Conservation (phyloP, 1,140 invertebrate species). For the Harpegnathos saltator region DNA sequence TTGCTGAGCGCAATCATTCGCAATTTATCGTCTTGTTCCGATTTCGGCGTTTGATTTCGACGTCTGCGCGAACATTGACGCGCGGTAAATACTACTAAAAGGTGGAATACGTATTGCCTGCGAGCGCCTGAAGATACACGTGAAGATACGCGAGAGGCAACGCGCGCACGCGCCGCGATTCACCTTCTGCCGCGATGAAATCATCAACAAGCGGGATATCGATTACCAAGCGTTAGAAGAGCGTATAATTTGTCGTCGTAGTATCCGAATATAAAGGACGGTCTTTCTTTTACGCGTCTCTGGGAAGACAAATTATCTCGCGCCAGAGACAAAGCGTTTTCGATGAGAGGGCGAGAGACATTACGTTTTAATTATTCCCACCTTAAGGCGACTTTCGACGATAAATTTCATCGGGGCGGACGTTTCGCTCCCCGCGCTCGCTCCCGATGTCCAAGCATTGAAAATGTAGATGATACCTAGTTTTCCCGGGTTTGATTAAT, state of each 20-base stretch:
- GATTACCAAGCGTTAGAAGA: not conserved
- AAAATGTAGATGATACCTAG: constrained; percentile 20
- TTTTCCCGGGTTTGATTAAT: constrained; percentile 39
- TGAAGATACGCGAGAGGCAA: too few relatives aligned
- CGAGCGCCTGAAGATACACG: too few relatives aligned
- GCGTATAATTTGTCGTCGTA: constrained; percentile 24
- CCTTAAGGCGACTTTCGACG: constrained; percentile 50
- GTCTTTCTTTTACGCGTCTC: constrained; percentile 16
- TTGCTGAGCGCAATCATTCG: not conserved
- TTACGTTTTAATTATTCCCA: constrained; percentile 54
- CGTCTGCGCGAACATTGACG: too few relatives aligned
- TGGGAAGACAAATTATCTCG: constrained; percentile 42
- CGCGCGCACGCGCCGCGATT: too few relatives aligned
- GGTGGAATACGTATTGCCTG: too few relatives aligned
- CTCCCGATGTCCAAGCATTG: constrained; percentile 7
- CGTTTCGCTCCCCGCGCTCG: constrained; percentile 1
- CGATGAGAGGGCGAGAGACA: constrained; percentile 18
- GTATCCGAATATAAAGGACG: constrained; percentile 1
- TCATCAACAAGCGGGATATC: not conserved
- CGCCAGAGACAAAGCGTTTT: constrained; percentile 42
- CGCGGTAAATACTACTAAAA: too few relatives aligned
- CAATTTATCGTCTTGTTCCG: not conserved
- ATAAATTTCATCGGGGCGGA: constrained; percentile 46
- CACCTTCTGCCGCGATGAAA: not conserved
- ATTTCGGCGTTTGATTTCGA: not conserved